Percentiles rank a stretch among this genome's conserved stretches.
Evolutionary conservation across 1,140 invertebrate species (phyloP).

Genomic region (Drosophila pruinosa): DNA sequence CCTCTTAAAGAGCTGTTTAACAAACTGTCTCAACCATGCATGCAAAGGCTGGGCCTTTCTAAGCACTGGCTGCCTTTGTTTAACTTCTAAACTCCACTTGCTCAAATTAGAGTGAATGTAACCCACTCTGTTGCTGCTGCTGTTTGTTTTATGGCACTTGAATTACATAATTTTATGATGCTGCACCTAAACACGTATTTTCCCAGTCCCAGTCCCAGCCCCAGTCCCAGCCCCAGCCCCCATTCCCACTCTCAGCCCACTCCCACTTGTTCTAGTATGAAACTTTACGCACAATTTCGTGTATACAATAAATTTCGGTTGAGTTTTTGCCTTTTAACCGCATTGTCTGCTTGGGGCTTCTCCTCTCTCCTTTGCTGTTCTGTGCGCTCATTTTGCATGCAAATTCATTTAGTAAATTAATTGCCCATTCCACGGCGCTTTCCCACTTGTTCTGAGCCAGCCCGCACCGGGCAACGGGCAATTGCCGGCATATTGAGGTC

Average conservation of each 20-base stretch:
- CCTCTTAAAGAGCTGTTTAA: too few species aligned
- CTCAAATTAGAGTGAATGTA: not conserved
- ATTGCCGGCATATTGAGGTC: constrained; percentile 72
- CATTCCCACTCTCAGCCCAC: not conserved
- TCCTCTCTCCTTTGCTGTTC: constrained; percentile 20
- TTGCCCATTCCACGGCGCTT: constrained; percentile 63
- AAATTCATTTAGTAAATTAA: constrained; percentile 81
- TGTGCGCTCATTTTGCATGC: constrained; percentile 74
- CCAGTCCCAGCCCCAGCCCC: not conserved
- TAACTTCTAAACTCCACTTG: not conserved
- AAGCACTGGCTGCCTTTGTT: not conserved
- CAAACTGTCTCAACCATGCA: too few species aligned
- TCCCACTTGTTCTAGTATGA: constrained; percentile 1
- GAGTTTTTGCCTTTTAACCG: constrained; percentile 13
- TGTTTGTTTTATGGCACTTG: not conserved
- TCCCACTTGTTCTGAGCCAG: constrained; percentile 21
- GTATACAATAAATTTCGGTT: constrained; percentile 34
- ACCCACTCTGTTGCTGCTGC: not conserved
- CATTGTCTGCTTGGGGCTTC: constrained; percentile 11
- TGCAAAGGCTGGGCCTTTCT: too few species aligned
- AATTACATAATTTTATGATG: constrained; percentile 14
- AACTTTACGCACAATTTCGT: constrained; percentile 62
- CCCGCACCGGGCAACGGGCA: constrained; percentile 17
- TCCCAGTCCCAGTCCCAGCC: not conserved
- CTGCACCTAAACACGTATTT: constrained; percentile 20